Evolutionary conservation across 2,888 invertebrate species (phyloP), one percentile per base, ranked within the genome.

Genomic region (Caenorhabditis wallacei): DNA sequence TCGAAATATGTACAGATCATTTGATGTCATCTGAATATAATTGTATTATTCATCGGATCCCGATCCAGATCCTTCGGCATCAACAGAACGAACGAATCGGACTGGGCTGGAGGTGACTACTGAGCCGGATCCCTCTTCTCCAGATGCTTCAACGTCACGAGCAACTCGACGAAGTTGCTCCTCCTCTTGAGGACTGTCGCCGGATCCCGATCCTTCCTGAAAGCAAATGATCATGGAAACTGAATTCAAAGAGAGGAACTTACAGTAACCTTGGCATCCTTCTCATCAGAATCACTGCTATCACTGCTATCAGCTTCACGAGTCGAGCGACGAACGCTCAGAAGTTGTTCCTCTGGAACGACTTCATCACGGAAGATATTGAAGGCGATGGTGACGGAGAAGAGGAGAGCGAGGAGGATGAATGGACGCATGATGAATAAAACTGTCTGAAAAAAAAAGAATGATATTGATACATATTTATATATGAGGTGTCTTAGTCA

Each of bases 161-260:
- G 51, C 72, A 22, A 82, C 82, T 20, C 82, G 76, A 37, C 63
- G 71, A 20, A 82, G 59, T n/a, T 75, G 57, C 26, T 75, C 68
- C 20, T 43, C 43, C 20, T n/a, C 16, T 30, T 75, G 68, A 2
- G 35, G 56, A 30, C 18, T 20, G 18, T 63, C 78, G 1, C 82
- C 79, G 13, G 78, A 79, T 63, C 82, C 82, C 5, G 82, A 82
- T 8, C 82, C 82, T 53, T 82, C 78, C 82, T 81, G 56, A 46
- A 59, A 40, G 37, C n/a, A n/a, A n/a, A n/a, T n/a, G n/a, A n/a
- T n/a, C n/a, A n/a, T n/a, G n/a, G n/a, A n/a, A n/a, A n/a, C n/a
- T n/a, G n/a, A n/a, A n/a, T n/a, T n/a, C n/a, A n/a, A n/a, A n/a
- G n/a, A n/a, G n/a, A n/a, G n/a, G n/a, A n/a, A n/a, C n/a, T n/a